Evolutionary conservation across 2,113 vertebrate genomes (phyloP).

Genomic region (Gallinago media): DNA sequence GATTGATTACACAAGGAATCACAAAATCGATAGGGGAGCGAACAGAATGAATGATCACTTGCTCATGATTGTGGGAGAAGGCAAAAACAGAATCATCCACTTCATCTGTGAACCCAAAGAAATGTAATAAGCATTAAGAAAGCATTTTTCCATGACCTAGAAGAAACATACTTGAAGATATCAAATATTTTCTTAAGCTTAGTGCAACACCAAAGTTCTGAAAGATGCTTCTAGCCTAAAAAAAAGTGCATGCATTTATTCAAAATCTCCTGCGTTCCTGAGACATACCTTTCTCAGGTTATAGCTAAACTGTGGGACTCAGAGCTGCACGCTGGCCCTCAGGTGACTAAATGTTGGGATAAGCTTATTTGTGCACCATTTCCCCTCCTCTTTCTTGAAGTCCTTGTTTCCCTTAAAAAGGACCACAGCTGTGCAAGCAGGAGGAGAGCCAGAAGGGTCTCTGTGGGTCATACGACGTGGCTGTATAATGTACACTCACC

Average conservation of each 20-base stretch:
- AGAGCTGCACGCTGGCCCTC: neutral
- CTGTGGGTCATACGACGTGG: neutral
- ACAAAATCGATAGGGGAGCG: neutral
- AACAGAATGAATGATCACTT: neutral
- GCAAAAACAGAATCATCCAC: neutral
- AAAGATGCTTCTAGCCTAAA: neutral
- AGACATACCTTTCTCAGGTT: neutral
- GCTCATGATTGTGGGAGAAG: neutral
- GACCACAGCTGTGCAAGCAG: neutral
- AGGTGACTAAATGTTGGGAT: neutral
- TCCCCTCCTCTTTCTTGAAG: neutral
- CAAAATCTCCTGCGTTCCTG: neutral
- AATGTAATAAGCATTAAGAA: neutral
- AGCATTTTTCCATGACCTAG: neutral
- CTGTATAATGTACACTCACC: neutral
- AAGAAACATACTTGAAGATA: neutral
- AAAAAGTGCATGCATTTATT: neutral
- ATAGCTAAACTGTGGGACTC: neutral
- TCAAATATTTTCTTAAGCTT: neutral
- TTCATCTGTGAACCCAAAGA: neutral
- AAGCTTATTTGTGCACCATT: neutral
- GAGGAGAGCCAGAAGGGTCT: neutral
- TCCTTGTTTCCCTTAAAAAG: neutral
- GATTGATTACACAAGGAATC: neutral
- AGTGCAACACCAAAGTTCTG: neutral